A percentile compares a stretch with the other conserved stretches of the same genome.
Evolutionary conservation across 2,888 invertebrate species (phyloP).

Genomic region (Xestia rhomboidea): DNA sequence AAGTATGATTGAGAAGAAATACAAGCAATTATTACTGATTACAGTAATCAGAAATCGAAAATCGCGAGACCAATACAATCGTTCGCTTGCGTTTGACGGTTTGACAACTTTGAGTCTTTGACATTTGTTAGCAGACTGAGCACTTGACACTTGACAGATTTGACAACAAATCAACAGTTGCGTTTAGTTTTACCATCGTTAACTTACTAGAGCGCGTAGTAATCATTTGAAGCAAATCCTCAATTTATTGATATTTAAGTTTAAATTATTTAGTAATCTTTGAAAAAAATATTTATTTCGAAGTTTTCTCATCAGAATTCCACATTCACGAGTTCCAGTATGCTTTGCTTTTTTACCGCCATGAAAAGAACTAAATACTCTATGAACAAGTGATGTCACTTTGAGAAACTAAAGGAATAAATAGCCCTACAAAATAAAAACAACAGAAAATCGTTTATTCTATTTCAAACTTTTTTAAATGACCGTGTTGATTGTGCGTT

Average conservation of each 20-base stretch:
- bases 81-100: constrained; percentile 10
- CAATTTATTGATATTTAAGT: fast-evolving
- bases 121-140: no score
- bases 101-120: constrained; percentile 18
- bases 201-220: background rate
- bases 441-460: background rate
- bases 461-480: background rate
- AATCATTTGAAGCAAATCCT: background rate
- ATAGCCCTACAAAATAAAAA: background rate
- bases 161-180: background rate
- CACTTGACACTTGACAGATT: constrained; percentile 5
- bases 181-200: constrained; percentile 20
- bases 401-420: background rate
- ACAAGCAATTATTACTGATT: constrained; percentile 41
- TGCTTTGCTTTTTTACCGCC: constrained; percentile 65
- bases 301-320: no score
- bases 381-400: constrained; percentile 56
- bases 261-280: background rate
- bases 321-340: background rate
- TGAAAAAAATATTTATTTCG: background rate
- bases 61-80: constrained; percentile 3
- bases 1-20: constrained; percentile 27
- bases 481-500: background rate
- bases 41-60: constrained; percentile 36
- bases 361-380: constrained; percentile 37